These are phyloP conservation scores for Pseudopodoces humilis DNA, from an alignment of 2,113 vertebrate species.

Conservation along the genomic window DNA sequence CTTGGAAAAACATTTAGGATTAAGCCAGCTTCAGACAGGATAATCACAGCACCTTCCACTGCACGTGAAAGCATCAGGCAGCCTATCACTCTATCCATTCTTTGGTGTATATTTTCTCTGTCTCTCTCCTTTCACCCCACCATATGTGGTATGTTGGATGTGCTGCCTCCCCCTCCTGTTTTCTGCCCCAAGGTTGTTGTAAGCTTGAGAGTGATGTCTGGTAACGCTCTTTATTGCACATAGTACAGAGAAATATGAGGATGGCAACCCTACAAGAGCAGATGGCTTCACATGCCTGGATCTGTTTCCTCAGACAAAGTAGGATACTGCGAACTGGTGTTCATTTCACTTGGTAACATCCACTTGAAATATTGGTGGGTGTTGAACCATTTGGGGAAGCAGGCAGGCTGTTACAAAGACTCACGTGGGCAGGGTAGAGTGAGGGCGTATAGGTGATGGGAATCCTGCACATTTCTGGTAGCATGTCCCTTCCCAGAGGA, in stretches of 20 bases:
- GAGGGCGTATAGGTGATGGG: not conserved
- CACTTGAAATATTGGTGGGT: slow-evolving; percentile 49
- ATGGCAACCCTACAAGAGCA: slow-evolving; percentile 76
- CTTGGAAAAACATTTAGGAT: not conserved
- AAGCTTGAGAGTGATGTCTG: slow-evolving; percentile 56
- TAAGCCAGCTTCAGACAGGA: not conserved
- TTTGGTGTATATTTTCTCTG: not conserved
- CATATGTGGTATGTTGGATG: slow-evolving; percentile 33
- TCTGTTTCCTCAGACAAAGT: slow-evolving; percentile 73
- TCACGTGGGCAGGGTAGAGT: not conserved
- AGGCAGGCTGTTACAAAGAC: not conserved
- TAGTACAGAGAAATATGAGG: slow-evolving; percentile 65
- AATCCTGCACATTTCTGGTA: not conserved
- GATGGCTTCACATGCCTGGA: slow-evolving; percentile 75
- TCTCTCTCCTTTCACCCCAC: not conserved
- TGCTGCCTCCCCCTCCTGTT: slow-evolving; percentile 17
- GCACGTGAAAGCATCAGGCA: not conserved
- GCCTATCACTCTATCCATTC: not conserved
- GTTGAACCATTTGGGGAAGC: not conserved
- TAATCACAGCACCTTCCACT: not conserved
- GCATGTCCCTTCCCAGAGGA: not conserved
- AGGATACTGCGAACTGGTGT: slow-evolving; percentile 69
- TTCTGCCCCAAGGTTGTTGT: slow-evolving; percentile 58
- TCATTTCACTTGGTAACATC: slow-evolving; percentile 61
- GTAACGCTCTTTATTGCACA: slow-evolving; percentile 64